Percentiles rank a stretch among this genome's conserved stretches.
phyloP scores from a whole-genome alignment of 2,888 invertebrate species.

The Bhutanitis thaidina region DNA sequence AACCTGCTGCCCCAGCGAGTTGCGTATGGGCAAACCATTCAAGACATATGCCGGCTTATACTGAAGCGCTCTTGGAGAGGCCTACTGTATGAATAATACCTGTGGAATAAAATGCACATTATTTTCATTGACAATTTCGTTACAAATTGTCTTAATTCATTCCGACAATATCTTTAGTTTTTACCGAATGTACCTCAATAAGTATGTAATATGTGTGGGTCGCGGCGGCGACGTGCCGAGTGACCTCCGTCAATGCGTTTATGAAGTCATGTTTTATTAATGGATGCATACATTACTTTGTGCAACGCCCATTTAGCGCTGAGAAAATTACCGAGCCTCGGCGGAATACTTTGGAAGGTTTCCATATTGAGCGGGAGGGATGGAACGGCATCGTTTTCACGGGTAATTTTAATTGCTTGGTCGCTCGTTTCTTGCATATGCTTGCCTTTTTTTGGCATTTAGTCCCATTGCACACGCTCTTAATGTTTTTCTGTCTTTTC shows the following conservation, averaged over 20 bases:
- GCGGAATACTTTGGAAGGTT: slow-evolving; percentile 44
- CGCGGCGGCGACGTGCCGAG: slow-evolving; percentile 18
- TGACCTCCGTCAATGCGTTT: slow-evolving; percentile 39
- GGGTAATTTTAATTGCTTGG: slow-evolving; percentile 34
- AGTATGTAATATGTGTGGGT: background rate
- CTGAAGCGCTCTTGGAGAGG: no score
- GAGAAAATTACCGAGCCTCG: slow-evolving; percentile 47
- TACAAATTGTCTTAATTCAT: no score
- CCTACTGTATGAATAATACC: no score
- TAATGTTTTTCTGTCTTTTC: slow-evolving; percentile 5
- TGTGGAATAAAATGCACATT: no score
- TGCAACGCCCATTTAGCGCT: slow-evolving; percentile 48
- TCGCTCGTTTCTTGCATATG: slow-evolving; percentile 12
- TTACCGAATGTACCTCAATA: no score
- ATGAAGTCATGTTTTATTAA: slow-evolving; percentile 64
- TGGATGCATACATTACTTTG: slow-evolving; percentile 58
- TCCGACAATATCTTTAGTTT: background rate
- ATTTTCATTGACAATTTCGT: no score
- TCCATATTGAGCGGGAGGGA: slow-evolving; percentile 32
- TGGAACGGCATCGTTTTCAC: slow-evolving; percentile 30
- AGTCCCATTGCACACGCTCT: slow-evolving; percentile 10
- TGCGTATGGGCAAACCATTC: no score
- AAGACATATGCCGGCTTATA: no score
- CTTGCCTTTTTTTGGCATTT: slow-evolving; percentile 14
- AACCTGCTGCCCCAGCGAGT: no score